Conservation (phyloP, 2,797 vertebrate species). For the Antrozous pallidus region DNA sequence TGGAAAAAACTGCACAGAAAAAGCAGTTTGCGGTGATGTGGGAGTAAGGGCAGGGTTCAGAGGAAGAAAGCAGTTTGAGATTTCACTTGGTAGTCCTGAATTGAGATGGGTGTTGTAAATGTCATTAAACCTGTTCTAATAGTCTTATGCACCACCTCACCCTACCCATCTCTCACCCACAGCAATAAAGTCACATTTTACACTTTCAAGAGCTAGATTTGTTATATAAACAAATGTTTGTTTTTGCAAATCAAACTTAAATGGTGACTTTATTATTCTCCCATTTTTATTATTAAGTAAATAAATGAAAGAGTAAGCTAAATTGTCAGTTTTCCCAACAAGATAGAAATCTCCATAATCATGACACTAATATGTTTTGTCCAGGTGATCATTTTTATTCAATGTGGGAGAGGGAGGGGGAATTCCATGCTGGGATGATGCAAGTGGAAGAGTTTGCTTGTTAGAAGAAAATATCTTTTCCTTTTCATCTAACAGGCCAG, state of each 20-base stretch:
- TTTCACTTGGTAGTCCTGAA: neutral
- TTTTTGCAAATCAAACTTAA: slow-evolving; percentile 11
- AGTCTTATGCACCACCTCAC: neutral
- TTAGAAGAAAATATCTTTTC: neutral
- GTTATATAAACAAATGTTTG: slow-evolving; percentile 37
- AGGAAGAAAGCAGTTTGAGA: neutral
- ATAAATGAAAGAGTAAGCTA: neutral
- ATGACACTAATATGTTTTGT: neutral
- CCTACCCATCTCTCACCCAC: neutral
- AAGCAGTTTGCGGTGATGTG: neutral
- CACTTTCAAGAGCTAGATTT: neutral
- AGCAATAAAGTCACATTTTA: neutral
- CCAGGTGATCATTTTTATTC: neutral
- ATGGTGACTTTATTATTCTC: slow-evolving; percentile 5
- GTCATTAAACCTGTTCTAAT: neutral
- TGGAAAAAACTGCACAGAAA: neutral
- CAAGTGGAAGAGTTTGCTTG: neutral
- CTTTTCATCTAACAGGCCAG: neutral
- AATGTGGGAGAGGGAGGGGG: neutral
- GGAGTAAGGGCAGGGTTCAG: neutral
- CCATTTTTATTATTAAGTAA: neutral
- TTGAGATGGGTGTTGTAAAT: neutral
- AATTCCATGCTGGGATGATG: neutral
- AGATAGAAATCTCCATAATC: neutral
- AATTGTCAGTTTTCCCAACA: neutral